These are phyloP conservation scores for Botrylloides violaceus DNA, from an alignment of 23 tunicate genomes.

Conservation along the genomic window DNA sequence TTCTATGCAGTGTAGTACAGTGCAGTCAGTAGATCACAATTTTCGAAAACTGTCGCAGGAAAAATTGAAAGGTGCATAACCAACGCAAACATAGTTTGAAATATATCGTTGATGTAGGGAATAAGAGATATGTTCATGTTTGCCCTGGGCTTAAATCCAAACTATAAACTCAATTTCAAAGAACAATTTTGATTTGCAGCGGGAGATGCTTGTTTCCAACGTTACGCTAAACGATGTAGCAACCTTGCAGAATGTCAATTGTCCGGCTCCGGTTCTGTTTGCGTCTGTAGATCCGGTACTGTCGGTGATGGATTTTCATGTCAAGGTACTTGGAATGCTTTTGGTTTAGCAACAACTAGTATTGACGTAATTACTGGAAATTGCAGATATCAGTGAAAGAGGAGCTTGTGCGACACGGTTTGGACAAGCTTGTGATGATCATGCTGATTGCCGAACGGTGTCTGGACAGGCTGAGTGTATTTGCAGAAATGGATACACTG, in stretches of 20 bases:
- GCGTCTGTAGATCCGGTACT: conserved; percentile 5
- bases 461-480: conserved; percentile 7
- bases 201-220: background rate
- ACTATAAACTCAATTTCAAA: too few species aligned
- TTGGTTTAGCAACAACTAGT: background rate
- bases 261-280: background rate
- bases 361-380: background rate
- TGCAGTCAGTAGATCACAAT: too few species aligned
- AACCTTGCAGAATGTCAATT: background rate
- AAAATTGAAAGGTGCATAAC: too few species aligned
- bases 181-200: background rate
- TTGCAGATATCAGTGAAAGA: background rate
- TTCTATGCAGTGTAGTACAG: too few species aligned
- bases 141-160: too few species aligned
- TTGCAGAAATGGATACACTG: conserved; percentile 13
- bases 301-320: conserved; percentile 15
- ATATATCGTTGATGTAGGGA: too few species aligned
- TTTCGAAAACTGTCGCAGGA: too few species aligned
- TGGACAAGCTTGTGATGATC: background rate
- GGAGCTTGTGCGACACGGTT: background rate
- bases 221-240: background rate
- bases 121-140: too few species aligned
- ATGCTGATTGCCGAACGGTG: conserved; percentile 10
- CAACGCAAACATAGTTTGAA: too few species aligned
- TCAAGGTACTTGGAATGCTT: background rate